Evolutionary conservation across 2,888 invertebrate genomes (phyloP), one percentile per base, ranked within the genome.

Genomic region (Eledona agricola): DNA sequence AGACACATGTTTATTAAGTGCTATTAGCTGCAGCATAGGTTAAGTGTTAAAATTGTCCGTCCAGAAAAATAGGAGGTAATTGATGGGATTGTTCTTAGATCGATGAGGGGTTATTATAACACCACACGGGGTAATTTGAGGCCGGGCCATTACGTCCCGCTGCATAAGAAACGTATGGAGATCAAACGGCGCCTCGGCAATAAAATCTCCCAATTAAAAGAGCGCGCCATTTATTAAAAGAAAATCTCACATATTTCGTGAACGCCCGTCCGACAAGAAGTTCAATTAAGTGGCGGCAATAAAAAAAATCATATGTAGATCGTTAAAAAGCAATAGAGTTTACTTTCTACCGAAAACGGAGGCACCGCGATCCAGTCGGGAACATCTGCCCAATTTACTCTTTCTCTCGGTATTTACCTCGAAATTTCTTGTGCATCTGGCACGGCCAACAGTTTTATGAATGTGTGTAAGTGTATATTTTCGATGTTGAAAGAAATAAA

Each of bases 1-100:
- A 15, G 7, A 9, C 2, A 3, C 12, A 64, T 60, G 59, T 65
- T 68, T 67, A 70, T 70, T 70, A 69, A 62, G 58, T 57, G 65
- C 62, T 62, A 67, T 70, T 70, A 70, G 68, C 64, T 62, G 63
- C 59, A 65, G 58, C 65, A 63, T 67, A 64, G 51, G 58, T 67
- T 64, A 60, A 61, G 62, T 61, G 62, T 60, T 51, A 57, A 64
- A 63, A 65, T 63, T 51, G 56, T 59, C 45, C 51, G 34, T 53
- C 51, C 58, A n/a, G 55, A 31, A 61, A 63, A 62, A 34, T 19
- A 28, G 19, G 5, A 10, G 15, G 25, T 37, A 46, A 34, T 34
- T 45, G 45, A 45, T 26, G 45, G 45, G 45, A 45, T 34, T 34
- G 45, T 32, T 45, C 16, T 23, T 25, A 17, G 34, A 29, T 46